Conservation (phyloP, 2,113 vertebrate genomes). For the Neodontobutis hainanensis region DNA sequence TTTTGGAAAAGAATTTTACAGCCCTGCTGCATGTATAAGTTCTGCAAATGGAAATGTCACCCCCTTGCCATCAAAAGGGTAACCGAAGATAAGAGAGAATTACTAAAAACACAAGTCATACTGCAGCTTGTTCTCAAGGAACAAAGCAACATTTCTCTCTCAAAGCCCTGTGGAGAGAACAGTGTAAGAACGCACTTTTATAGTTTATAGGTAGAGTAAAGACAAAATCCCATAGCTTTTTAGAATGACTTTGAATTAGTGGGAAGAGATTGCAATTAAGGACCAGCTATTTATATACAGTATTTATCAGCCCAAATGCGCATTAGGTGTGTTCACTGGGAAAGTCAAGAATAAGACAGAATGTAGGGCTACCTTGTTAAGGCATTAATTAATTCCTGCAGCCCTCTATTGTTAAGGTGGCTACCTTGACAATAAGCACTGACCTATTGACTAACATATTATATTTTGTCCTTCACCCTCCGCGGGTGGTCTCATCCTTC, state of each 20-base stretch:
- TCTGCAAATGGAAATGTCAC: slow-evolving; percentile 52
- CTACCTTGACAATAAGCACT: too few relatives aligned
- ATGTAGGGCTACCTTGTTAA: too few relatives aligned
- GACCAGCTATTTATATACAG: slow-evolving; percentile 22
- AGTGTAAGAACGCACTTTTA: slow-evolving; percentile 19
- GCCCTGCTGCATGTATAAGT: slow-evolving; percentile 17
- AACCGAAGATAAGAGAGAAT: slow-evolving; percentile 49
- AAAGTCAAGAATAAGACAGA: background rate
- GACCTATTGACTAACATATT: too few relatives aligned
- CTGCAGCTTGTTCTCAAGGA: slow-evolving; percentile 17
- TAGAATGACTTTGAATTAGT: too few relatives aligned
- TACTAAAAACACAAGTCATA: slow-evolving; percentile 34
- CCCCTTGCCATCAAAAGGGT: slow-evolving; percentile 22
- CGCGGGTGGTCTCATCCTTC: too few relatives aligned
- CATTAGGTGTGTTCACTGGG: background rate
- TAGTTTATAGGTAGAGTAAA: slow-evolving; percentile 12
- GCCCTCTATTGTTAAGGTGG: too few relatives aligned
- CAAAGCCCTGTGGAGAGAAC: slow-evolving; percentile 6
- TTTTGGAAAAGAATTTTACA: slow-evolving; percentile 26
- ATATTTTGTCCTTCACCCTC: too few relatives aligned
- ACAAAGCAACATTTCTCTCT: slow-evolving; percentile 28
- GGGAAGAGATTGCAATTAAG: slow-evolving; percentile 21
- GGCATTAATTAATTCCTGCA: too few relatives aligned
- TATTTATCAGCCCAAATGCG: slow-evolving; percentile 24
- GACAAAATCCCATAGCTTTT: background rate